A percentile compares a stretch with the other conserved stretches of the same genome.
phyloP scores from a whole-genome alignment of 2,888 invertebrate species.

The Euplagia quadripunctaria region DNA sequence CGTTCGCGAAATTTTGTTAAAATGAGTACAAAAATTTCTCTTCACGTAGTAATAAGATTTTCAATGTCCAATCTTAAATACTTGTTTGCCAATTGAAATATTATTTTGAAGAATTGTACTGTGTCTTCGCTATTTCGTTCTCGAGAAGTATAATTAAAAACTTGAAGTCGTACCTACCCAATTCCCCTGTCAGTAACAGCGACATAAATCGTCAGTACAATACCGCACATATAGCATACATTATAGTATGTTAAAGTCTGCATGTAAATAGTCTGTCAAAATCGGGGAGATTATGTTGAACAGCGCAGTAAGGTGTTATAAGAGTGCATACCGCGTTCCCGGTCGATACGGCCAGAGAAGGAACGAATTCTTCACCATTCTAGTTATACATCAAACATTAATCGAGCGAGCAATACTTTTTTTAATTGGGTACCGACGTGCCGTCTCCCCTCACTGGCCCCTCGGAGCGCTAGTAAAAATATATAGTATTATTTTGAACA shows the following conservation, averaged over 20 bases:
- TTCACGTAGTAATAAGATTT: too few relatives aligned
- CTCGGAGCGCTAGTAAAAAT: slow-evolving; percentile 66
- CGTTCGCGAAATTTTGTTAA: too few relatives aligned
- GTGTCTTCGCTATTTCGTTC: too few relatives aligned
- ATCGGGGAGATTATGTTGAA: neutral
- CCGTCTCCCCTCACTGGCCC: slow-evolving; percentile 59
- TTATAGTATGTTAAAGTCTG: neutral
- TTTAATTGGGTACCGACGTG: slow-evolving; percentile 64
- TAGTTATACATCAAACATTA: slow-evolving; percentile 44
- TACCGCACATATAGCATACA: neutral
- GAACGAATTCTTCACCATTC: slow-evolving; percentile 21
- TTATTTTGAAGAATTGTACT: neutral
- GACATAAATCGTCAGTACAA: neutral
- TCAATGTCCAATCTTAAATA: too few relatives aligned
- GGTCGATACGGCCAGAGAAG: slow-evolving; percentile 5
- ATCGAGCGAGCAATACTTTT: slow-evolving; percentile 53
- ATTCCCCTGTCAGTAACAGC: neutral
- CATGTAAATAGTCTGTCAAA: neutral
- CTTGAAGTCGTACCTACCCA: neutral
- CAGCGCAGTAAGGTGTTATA: neutral
- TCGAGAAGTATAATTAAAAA: too few relatives aligned
- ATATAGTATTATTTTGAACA: slow-evolving; percentile 63
- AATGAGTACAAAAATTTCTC: too few relatives aligned
- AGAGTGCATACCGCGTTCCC: neutral
- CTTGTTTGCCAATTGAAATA: neutral